phyloP scores from a whole-genome alignment of 2,888 invertebrate genomes.

The Lagria hirta region DNA sequence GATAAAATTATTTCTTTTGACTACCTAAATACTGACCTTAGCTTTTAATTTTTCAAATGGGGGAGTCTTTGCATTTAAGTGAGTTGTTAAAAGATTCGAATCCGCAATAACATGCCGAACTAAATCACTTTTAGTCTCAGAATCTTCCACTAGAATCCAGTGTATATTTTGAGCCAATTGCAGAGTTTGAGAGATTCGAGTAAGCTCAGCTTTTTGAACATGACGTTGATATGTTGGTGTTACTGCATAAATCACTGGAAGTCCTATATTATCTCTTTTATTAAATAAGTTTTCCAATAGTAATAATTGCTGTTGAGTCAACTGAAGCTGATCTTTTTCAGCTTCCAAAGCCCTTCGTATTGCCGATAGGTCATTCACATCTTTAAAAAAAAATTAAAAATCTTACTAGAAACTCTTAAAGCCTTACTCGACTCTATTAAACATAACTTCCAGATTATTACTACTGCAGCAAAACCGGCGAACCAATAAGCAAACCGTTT shows the following conservation, averaged over 20 bases:
- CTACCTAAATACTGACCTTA: conserved; percentile 38
- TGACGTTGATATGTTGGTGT: conserved; percentile 89
- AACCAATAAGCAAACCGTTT: conserved; percentile 40
- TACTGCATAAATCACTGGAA: conserved; percentile 81
- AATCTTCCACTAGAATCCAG: conserved; percentile 93
- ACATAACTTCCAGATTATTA: conserved; percentile 42
- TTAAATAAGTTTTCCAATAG: conserved; percentile 44
- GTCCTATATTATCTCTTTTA: conserved; percentile 29
- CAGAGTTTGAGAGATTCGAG: conserved; percentile 85
- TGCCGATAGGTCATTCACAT: conserved; percentile 43
- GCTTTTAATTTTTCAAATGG: conserved; percentile 66
- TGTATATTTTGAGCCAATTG: conserved; percentile 85
- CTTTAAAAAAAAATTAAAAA: too few species aligned
- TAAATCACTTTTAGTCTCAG: conserved; percentile 67
- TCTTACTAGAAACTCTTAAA: neutral
- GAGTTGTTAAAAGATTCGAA: conserved; percentile 60
- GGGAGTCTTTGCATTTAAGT: conserved; percentile 71
- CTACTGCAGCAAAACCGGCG: conserved; percentile 36
- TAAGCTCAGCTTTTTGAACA: conserved; percentile 92
- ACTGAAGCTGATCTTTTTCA: conserved; percentile 47
- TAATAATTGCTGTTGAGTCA: conserved; percentile 46
- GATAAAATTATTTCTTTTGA: conserved; percentile 4
- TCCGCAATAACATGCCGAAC: conserved; percentile 72
- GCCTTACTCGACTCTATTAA: conserved; percentile 38
- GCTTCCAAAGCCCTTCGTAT: conserved; percentile 43